Conservation (phyloP, 2,888 invertebrate genomes). For the Aspidiotus destructor region DNA sequence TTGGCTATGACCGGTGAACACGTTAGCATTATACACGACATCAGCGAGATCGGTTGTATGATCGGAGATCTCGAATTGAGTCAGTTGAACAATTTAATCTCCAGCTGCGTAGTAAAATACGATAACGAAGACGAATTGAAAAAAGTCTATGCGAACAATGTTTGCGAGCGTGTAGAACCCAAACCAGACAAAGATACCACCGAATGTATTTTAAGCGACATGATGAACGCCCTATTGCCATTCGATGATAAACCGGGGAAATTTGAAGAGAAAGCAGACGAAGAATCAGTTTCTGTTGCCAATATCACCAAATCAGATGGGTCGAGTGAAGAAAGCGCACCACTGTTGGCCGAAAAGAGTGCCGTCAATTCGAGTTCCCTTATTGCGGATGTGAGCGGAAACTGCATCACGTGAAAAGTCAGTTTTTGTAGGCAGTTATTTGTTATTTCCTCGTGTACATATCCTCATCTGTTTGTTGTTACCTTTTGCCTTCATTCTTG, state of each 20-base stretch:
- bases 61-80: not conserved
- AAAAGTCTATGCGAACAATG: not conserved
- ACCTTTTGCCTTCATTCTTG: too few species aligned
- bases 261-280: not conserved
- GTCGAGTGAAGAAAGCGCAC: not conserved
- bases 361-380: not conserved
- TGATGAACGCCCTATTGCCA: not conserved
- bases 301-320: not conserved
- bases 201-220: not conserved
- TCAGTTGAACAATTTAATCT: not conserved
- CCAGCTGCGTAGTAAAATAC: not conserved
- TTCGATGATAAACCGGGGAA: not conserved
- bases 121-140: slow-evolving; percentile 4
- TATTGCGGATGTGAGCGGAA: not conserved
- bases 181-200: not conserved
- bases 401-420: too few species aligned
- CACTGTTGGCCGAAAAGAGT: not conserved
- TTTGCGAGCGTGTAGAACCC: not conserved
- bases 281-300: not conserved
- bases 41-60: slow-evolving; percentile 4
- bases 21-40: slow-evolving; percentile 30
- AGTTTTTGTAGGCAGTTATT: too few species aligned
- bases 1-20: slow-evolving; percentile 36
- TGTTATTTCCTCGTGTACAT: too few species aligned
- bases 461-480: not conserved